Conservation (phyloP, 1,140 invertebrate genomes). For the Caenorhabditis briggsae region DNA sequence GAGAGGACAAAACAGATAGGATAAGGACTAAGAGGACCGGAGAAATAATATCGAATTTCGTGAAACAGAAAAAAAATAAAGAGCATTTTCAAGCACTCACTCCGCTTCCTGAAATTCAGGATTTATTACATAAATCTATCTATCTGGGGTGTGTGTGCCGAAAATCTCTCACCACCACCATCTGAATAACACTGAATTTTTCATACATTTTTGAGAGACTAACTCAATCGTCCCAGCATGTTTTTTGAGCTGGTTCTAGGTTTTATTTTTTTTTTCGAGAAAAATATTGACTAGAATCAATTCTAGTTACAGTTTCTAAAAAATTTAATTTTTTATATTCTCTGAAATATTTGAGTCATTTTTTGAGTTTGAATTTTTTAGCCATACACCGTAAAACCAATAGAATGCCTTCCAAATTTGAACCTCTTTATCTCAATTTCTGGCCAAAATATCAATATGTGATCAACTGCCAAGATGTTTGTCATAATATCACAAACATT, state of each 20-base stretch:
- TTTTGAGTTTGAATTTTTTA: too few relatives aligned
- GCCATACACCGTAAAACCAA: too few relatives aligned
- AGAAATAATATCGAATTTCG: slow-evolving; percentile 1
- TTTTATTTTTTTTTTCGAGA: not conserved
- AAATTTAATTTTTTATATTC: too few relatives aligned
- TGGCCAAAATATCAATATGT: too few relatives aligned
- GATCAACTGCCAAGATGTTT: too few relatives aligned
- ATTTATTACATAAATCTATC: slow-evolving; percentile 13
- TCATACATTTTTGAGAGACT: slow-evolving; percentile 44
- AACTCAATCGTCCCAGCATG: not conserved
- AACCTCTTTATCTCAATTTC: too few relatives aligned
- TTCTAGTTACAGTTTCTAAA: too few relatives aligned
- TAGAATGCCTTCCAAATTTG: too few relatives aligned
- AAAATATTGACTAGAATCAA: too few relatives aligned
- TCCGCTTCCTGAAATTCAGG: slow-evolving; percentile 18
- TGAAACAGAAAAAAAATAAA: not conserved
- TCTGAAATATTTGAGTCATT: too few relatives aligned
- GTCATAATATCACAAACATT: too few relatives aligned
- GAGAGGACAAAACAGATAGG: not conserved
- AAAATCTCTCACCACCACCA: not conserved
- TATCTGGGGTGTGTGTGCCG: not conserved
- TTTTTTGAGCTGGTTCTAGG: not conserved
- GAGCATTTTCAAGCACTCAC: not conserved
- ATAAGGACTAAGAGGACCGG: not conserved
- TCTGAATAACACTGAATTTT: slow-evolving; percentile 34